Base-by-base conservation (phyloP, 1,140 invertebrate species). In the Oryctes rhinoceros region DNA sequence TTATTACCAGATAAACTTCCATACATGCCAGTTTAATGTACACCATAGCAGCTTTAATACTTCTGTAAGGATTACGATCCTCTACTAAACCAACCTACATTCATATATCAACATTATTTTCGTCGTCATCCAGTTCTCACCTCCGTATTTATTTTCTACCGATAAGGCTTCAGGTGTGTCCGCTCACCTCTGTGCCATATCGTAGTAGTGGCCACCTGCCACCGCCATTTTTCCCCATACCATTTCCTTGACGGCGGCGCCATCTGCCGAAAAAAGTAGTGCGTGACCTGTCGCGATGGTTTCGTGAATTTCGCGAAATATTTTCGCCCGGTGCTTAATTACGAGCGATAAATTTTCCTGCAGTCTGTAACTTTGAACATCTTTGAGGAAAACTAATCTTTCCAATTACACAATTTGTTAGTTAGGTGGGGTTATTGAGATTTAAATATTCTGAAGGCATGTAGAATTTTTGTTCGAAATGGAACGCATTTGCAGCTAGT, bases 241-340 rank as follows among this genome's bases (percentile, higher is more conserved):
- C 53, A 59, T 59, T 59, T 59, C 53, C 53, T 18, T n/a, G 53
- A 18, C n/a, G 15, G 15, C 53, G 53, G 53, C 53, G 53, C 53
- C 53, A 59, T 59, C 53, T 59, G 53, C 53, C 53, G 53, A 59
- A 59, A 5, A n/a, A 4, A 59, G 18, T 59, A 18, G 53, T 59
- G 53, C 53, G 53, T 59, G 53, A 59, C 53, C 53, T 59, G 53
- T 59, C 53, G 53, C 53, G 53, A 59, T 59, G 53, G 15, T 59
- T 59, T 59, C 53, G 53, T 59, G 53, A 59, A 59, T 59, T 59
- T 59, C 53, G 53, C 53, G 15, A 59, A 59, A 59, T 59, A 59
- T 59, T 18, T 44, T 30, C 24, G 39, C 53, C 15, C 53, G 18
- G 53, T 59, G 15, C 53, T 59, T 59, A 59, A 59, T 59, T 59